Percentiles rank a stretch among this genome's conserved stretches.
Evolutionary conservation across 2,113 vertebrate species (phyloP).

Genomic region (Fukomys damarensis): DNA sequence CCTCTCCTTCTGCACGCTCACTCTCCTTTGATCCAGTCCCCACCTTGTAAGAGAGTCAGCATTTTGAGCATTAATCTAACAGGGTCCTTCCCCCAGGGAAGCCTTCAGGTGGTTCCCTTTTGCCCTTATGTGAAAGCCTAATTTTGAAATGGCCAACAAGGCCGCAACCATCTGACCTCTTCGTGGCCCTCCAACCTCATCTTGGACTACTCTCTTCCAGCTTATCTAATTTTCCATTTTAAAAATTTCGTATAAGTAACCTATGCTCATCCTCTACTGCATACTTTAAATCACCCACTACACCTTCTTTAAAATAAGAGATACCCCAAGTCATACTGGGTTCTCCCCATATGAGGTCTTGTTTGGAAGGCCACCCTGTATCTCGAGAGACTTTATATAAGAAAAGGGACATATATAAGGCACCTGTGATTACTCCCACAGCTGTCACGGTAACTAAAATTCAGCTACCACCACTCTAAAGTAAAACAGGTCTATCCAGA

Average conservation of each 20-base stretch:
- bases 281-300: neutral
- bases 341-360: no score
- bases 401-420: no score
- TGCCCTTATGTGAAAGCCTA: neutral
- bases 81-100: neutral
- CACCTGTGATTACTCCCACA: no score
- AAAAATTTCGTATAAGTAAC: neutral
- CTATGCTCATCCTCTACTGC: neutral
- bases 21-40: neutral
- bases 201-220: neutral
- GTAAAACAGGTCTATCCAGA: no score
- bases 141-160: neutral
- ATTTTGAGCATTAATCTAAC: neutral
- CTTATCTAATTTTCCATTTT: neutral
- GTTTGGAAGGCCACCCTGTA: no score
- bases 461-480: no score
- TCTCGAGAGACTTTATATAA: no score
- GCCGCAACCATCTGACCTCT: neutral
- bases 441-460: no score
- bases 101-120: neutral
- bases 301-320: no score
- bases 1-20: neutral
- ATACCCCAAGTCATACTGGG: no score
- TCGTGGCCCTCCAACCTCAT: neutral
- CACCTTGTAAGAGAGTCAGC: rapidly evolving